Base-by-base conservation (phyloP, 2,888 invertebrate species). In the Apotomis betuletana region DNA sequence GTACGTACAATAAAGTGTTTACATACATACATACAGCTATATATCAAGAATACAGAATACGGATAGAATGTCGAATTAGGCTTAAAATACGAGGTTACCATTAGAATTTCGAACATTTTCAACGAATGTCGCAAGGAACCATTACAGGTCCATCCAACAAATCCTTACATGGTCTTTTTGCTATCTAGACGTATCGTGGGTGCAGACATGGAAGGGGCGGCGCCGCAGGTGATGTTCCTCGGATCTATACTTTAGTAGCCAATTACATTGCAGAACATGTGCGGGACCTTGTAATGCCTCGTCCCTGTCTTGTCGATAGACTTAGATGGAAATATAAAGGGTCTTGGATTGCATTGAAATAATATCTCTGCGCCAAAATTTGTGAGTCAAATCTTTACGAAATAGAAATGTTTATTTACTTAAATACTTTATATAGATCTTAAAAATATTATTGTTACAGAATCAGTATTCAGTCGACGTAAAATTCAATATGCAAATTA, bases 191-290 rank as follows among this genome's bases (percentile, higher is more conserved):
- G 69, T 64, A 36, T 15, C 13, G 6, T 46, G 55, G 61, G 57
- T 36, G 58, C 8, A 5, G 71, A 72, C 72, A 72, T 38, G 67
- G 15, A 58, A 72, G 46, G 68, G 72, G 72, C 72, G 72, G 58
- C 62, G 55, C 54, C 52, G 44, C 72, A 72, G 72, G 72, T 72
- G 62, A 68, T 68, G 72, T 72, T 70, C 70, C 38, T 65, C 41
- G 62, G 15, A 63, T 72, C 68, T 67, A 72, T 72, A 72, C 68
- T 72, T 68, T 58, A 72, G 68, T 49, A 58, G 72, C 58, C 71
- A 72, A 72, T 72, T 72, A 72, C 62, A 51, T 6, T 44, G 15
- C 52, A 4, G 57, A 67, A 67, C 71, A 72, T 67, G 71, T 41
- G 44, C 63, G 46, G 52, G 58, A 15, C 36, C 54, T 63, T 63